These are phyloP conservation scores for Pangasius djambal DNA, from an alignment of 2,797 vertebrate genomes.

Conservation along the genomic window DNA sequence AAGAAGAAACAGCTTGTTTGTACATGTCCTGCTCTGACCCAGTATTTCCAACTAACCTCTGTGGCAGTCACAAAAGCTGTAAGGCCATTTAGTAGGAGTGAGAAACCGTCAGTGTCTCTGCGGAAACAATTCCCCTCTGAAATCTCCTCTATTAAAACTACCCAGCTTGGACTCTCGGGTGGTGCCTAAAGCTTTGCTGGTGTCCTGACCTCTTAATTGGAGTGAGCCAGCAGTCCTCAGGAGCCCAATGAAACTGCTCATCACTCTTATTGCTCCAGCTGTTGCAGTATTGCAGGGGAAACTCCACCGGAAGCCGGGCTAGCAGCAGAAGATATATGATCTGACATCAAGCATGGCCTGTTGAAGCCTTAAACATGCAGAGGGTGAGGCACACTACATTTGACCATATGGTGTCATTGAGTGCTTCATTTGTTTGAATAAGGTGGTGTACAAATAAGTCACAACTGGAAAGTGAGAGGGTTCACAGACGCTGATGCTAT, in stretches of 20 bases:
- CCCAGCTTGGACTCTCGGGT: background rate
- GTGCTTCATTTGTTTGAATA: conserved; percentile 23
- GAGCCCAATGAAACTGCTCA: conserved; percentile 60
- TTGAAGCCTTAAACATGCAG: conserved; percentile 22
- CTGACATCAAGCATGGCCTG: conserved; percentile 25
- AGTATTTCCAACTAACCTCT: background rate
- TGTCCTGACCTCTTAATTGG: conserved; percentile 57
- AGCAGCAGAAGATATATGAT: conserved; percentile 40
- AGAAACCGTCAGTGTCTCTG: background rate
- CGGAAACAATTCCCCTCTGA: conserved; percentile 31
- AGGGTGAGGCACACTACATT: background rate
- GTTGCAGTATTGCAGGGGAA: conserved; percentile 52
- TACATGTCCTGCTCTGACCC: background rate
- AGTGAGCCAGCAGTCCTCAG: conserved; percentile 48
- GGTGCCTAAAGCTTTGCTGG: conserved; percentile 25
- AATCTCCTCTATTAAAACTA: conserved; percentile 31
- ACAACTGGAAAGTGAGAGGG: background rate
- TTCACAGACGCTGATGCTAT: background rate
- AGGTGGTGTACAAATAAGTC: conserved; percentile 14
- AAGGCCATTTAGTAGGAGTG: background rate
- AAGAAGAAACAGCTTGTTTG: background rate
- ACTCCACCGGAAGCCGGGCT: conserved; percentile 38
- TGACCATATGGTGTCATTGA: conserved; percentile 1
- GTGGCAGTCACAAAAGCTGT: background rate
- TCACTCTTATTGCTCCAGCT: conserved; percentile 61